These are phyloP conservation scores for Microplitis deprimator DNA, from an alignment of 2,888 invertebrate species.

Conservation along the genomic window DNA sequence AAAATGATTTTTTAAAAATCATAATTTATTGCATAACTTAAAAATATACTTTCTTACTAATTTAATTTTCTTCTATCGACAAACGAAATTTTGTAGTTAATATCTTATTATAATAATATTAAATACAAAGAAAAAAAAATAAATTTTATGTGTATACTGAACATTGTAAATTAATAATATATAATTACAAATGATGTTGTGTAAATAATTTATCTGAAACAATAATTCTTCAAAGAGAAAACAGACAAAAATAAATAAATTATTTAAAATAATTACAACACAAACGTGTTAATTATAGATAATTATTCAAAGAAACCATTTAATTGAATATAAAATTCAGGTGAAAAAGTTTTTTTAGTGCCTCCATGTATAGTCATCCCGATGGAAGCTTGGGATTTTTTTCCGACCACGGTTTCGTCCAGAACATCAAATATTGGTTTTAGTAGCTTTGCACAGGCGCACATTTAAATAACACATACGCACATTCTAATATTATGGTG, in stretches of 20 bases:
- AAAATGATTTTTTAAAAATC: constrained; percentile 2
- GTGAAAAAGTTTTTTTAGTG: background rate
- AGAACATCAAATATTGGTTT: too few species aligned
- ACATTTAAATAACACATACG: too few species aligned
- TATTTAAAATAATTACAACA: constrained; percentile 33
- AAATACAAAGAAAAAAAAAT: background rate
- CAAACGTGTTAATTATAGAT: constrained; percentile 46
- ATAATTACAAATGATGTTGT: background rate
- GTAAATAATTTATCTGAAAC: background rate
- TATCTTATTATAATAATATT: background rate
- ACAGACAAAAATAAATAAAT: constrained; percentile 37
- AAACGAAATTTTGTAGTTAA: background rate
- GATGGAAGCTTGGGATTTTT: too few species aligned
- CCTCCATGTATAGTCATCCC: background rate
- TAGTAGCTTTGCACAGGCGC: too few species aligned
- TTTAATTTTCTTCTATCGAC: background rate
- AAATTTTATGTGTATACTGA: background rate
- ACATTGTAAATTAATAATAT: background rate
- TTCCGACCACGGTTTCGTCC: too few species aligned
- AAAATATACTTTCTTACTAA: background rate
- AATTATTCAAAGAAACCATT: constrained; percentile 33
- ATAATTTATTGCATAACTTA: background rate
- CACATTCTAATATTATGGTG: too few species aligned
- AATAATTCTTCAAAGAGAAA: constrained; percentile 38
- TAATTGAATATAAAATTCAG: constrained; percentile 10